Evolutionary conservation across 2,797 vertebrate genomes (phyloP).

Genomic region (Microcaecilia unicolor): DNA sequence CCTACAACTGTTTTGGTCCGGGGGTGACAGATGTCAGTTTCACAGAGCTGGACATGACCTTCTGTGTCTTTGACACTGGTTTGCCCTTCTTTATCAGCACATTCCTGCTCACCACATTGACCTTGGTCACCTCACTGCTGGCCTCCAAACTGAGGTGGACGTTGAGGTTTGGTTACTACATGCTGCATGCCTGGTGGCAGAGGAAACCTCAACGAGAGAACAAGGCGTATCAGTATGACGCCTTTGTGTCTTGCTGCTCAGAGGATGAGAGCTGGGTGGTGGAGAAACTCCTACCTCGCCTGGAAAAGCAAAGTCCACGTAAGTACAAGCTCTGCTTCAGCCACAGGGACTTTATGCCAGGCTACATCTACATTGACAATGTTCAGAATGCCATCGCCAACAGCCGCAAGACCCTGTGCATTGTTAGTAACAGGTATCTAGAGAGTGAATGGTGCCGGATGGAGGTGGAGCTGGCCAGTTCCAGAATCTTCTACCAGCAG

Average conservation of each 20-base stretch:
- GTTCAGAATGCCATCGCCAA: constrained; percentile 18
- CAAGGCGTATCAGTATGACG: constrained; percentile 15
- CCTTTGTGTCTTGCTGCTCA: constrained; percentile 23
- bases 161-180: constrained; percentile 9
- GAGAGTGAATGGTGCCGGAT: constrained; percentile 23
- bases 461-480: constrained; percentile 25
- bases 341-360: constrained; percentile 25
- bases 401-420: constrained; percentile 25
- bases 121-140: not conserved
- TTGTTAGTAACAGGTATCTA: constrained; percentile 18
- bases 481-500: constrained; percentile 15
- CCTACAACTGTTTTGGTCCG: constrained; percentile 9
- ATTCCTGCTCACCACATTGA: not conserved
- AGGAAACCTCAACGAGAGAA: not conserved
- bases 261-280: constrained; percentile 24
- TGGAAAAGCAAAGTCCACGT: constrained; percentile 10
- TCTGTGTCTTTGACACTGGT: constrained; percentile 3
- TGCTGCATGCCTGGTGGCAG: constrained; percentile 10
- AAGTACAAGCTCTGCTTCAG: constrained; percentile 19
- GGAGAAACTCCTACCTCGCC: constrained; percentile 3
- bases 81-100: constrained; percentile 4
- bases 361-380: constrained; percentile 21
- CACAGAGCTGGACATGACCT: constrained; percentile 5
- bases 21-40: not conserved
- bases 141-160: constrained; percentile 21